phyloP scores from a whole-genome alignment of 1,140 invertebrate species.

The Cydia splendana region DNA sequence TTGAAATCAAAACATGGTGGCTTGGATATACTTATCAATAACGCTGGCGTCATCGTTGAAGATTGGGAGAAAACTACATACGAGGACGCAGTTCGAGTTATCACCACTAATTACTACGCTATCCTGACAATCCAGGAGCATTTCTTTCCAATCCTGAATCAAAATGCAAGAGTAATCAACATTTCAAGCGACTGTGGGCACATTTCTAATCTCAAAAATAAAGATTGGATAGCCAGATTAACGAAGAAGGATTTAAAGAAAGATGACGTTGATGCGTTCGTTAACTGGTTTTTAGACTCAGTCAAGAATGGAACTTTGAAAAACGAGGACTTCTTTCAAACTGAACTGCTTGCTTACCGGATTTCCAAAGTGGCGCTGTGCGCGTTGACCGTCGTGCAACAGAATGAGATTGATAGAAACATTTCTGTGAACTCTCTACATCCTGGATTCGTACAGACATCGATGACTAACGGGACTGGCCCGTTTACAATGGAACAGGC shows the following conservation, averaged over 20 bases:
- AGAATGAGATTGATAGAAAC: slow-evolving; percentile 67
- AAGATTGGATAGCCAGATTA: slow-evolving; percentile 22
- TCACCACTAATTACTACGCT: slow-evolving; percentile 83
- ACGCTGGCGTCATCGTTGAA: slow-evolving; percentile 87
- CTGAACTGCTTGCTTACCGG: slow-evolving; percentile 77
- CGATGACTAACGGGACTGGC: slow-evolving; percentile 84
- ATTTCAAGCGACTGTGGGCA: slow-evolving; percentile 83
- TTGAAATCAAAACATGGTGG: slow-evolving; percentile 84
- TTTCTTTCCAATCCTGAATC: slow-evolving; percentile 83
- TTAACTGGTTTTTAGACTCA: slow-evolving; percentile 82
- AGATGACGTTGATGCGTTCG: slow-evolving; percentile 77
- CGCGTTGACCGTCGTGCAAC: slow-evolving; percentile 82
- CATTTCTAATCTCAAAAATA: slow-evolving; percentile 74
- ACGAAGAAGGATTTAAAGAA: slow-evolving; percentile 64
- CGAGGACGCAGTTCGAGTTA: slow-evolving; percentile 83
- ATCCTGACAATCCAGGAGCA: slow-evolving; percentile 81
- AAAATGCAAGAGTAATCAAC: slow-evolving; percentile 84
- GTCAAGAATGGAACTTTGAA: slow-evolving; percentile 42
- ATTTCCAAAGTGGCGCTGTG: slow-evolving; percentile 84
- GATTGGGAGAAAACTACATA: slow-evolving; percentile 79
- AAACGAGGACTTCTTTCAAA: slow-evolving; percentile 70
- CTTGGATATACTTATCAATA: slow-evolving; percentile 90
- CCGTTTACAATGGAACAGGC: slow-evolving; percentile 82
- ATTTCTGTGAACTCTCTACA: slow-evolving; percentile 82
- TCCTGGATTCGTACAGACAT: slow-evolving; percentile 84